Conservation (phyloP, 2,113 vertebrate species). For the Callaeas wilsoni region DNA sequence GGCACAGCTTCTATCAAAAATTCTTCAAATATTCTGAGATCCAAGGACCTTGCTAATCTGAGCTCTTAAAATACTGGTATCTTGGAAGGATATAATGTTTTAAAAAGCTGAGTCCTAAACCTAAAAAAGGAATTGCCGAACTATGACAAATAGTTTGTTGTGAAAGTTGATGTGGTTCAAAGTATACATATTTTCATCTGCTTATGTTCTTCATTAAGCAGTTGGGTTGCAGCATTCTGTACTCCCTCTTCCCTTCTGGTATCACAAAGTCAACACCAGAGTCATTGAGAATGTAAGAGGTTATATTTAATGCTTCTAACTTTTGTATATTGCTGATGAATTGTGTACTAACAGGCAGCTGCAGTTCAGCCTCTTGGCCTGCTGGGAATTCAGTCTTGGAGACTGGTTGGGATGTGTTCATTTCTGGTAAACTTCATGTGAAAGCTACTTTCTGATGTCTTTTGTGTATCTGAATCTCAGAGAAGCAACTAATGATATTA, state of each 20-base stretch:
- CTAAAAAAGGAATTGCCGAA: not conserved
- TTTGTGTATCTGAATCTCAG: not conserved
- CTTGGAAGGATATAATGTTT: not conserved
- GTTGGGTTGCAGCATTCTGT: not conserved
- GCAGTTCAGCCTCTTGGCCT: not conserved
- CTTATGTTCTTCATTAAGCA: not conserved
- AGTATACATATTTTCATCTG: not conserved
- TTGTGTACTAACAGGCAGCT: not conserved
- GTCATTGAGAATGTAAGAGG: not conserved
- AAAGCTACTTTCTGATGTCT: not conserved
- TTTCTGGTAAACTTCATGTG: not conserved
- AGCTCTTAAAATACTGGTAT: not conserved
- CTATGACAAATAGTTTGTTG: not conserved
- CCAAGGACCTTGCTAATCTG: not conserved
- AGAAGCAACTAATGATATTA: not conserved
- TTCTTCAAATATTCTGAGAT: not conserved
- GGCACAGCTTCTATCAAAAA: not conserved
- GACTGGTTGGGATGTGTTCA: not conserved
- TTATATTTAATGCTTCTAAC: not conserved
- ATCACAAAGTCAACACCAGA: not conserved
- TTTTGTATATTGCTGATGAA: not conserved
- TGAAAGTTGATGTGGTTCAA: not conserved
- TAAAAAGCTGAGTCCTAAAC: not conserved
- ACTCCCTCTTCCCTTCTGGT: not conserved
- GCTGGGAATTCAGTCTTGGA: not conserved